phyloP scores from a whole-genome alignment of 1,140 invertebrate genomes.

The Drosophila nigromelanica region DNA sequence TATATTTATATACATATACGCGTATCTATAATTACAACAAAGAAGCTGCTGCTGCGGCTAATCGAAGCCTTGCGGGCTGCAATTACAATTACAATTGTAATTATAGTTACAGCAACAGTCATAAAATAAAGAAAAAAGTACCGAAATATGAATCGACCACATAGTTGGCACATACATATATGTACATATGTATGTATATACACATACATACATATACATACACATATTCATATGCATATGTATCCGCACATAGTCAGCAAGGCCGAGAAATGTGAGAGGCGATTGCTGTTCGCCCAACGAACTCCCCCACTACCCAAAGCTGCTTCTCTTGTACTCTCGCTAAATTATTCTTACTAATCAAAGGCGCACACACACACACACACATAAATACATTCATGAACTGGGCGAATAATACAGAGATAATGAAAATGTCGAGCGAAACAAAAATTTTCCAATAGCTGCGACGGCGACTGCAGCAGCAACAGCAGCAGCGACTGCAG shows the following conservation, averaged over 20 bases:
- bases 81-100: slow-evolving; percentile 27
- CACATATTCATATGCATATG: too few species aligned
- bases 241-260: slow-evolving; percentile 69
- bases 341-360: slow-evolving; percentile 28
- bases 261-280: slow-evolving; percentile 53
- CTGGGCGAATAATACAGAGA: slow-evolving; percentile 38
- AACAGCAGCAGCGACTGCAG: slow-evolving; percentile 14
- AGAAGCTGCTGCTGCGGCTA: slow-evolving; percentile 51
- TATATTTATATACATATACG: slow-evolving; percentile 39
- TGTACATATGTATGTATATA: neutral
- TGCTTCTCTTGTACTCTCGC: slow-evolving; percentile 3
- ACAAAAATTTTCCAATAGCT: slow-evolving; percentile 72
- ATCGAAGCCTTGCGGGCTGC: slow-evolving; percentile 40
- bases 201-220: slow-evolving; percentile 1
- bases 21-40: slow-evolving; percentile 78
- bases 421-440: slow-evolving; percentile 64
- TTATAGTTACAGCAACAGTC: slow-evolving; percentile 17
- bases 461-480: slow-evolving; percentile 17
- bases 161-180: slow-evolving; percentile 6
- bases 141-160: slow-evolving; percentile 8
- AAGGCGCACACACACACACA: slow-evolving; percentile 1
- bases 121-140: slow-evolving; percentile 13
- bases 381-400: neutral
- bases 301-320: slow-evolving; percentile 22
- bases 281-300: slow-evolving; percentile 14